Percentiles rank a stretch among this genome's conserved stretches.
These are phyloP conservation scores for Tinea trinotella DNA, from an alignment of 2,888 invertebrate genomes.

Conservation along the genomic window DNA sequence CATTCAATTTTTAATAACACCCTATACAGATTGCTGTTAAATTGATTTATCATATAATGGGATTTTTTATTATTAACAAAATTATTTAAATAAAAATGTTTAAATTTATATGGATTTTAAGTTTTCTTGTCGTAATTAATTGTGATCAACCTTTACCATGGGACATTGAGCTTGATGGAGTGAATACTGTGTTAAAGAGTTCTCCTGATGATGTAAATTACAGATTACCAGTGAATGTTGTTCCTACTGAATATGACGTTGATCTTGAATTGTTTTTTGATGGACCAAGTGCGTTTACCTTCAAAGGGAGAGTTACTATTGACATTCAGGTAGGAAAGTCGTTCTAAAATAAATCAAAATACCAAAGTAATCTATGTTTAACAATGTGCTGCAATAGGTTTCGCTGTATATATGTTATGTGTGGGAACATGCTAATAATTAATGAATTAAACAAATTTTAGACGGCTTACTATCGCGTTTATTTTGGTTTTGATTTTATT, in stretches of 20 bases:
- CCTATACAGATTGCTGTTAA: background rate
- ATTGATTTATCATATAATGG: background rate
- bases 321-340: constrained; percentile 40
- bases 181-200: constrained; percentile 23
- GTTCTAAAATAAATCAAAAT: too few species aligned
- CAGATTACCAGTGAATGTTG: constrained; percentile 46
- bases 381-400: too few species aligned
- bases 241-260: constrained; percentile 55
- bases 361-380: too few species aligned
- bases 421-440: too few species aligned
- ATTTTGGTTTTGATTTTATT: too few species aligned
- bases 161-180: constrained; percentile 41
- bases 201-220: constrained; percentile 38
- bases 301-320: constrained; percentile 46
- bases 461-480: too few species aligned
- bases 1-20: background rate
- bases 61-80: background rate
- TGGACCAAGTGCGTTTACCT: constrained; percentile 44
- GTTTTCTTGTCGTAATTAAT: constrained; percentile 21
- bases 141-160: constrained; percentile 42
- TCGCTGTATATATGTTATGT: too few species aligned
- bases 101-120: background rate
- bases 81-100: background rate
- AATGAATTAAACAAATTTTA: too few species aligned
- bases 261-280: constrained; percentile 51